Percentiles rank a stretch among this genome's conserved stretches.
These are phyloP conservation scores for Micromesistius poutassou DNA, from an alignment of 2,797 vertebrate genomes.

Conservation along the genomic window DNA sequence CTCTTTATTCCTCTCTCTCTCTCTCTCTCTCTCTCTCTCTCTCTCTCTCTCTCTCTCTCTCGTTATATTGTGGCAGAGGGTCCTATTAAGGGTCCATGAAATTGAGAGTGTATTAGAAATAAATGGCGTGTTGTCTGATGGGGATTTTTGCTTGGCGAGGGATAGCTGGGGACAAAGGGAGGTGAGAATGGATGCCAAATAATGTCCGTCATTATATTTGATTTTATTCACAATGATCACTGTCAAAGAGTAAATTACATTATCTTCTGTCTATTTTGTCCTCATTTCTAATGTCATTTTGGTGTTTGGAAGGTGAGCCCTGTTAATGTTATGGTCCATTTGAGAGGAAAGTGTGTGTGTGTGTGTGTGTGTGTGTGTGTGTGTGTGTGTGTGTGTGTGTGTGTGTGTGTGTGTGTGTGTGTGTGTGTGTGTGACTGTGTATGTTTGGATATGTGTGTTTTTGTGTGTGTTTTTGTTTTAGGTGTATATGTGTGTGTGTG, in stretches of 20 bases:
- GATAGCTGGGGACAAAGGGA: constrained; percentile 29
- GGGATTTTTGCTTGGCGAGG: constrained; percentile 44
- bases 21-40: constrained; percentile 2
- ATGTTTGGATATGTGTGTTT: neutral
- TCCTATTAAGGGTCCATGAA: constrained; percentile 42
- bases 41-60: constrained; percentile 11
- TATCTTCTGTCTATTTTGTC: constrained; percentile 45
- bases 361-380: too few species aligned
- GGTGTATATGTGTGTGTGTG: too few species aligned
- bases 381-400: neutral
- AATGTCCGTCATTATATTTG: constrained; percentile 41
- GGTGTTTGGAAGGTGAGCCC: constrained; percentile 16
- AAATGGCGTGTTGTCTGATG: constrained; percentile 59
- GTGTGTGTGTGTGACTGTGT: too few species aligned
- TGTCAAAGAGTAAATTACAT: constrained; percentile 40
- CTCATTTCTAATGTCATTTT: constrained; percentile 49
- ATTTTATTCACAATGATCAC: constrained; percentile 53
- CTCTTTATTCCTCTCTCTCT: constrained; percentile 27
- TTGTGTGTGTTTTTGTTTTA: too few species aligned
- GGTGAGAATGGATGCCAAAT: constrained; percentile 29
- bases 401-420: too few species aligned
- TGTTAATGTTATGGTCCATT: neutral
- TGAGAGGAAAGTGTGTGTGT: too few species aligned
- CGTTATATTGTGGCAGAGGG: constrained; percentile 48
- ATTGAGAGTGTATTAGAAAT: constrained; percentile 52